Evolutionary conservation across 2,113 vertebrate species (phyloP), one percentile per base, ranked within the genome.

Genomic region (Channa argus): DNA sequence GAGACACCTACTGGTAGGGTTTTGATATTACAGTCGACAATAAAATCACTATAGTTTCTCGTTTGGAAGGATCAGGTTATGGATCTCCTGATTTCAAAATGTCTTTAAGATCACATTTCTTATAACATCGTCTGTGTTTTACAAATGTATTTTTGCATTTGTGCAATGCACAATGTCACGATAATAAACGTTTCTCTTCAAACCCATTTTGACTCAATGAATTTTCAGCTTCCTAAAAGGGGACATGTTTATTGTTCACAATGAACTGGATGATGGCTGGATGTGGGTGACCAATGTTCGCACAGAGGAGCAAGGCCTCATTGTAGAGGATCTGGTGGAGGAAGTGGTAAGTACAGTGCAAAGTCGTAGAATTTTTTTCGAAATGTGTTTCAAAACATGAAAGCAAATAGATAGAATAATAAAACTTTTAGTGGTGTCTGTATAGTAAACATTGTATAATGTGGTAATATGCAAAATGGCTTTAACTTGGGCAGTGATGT

Each of bases 221-320:
- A 1, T 87, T 74, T 84, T 58, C 90, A 98, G 97, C 95, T 99
- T 99, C 92, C 95, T 99, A 87, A 99, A 99, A 96, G 98, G 97
- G 91, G 98, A 99, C 89, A 99, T 99, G 97, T 99, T 99, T 93
- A 99, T 99, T 92, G 98, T 99, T 92, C 98, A 98, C 92, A 99
- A 99, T 6, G 97, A 98, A 90, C 94, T 98, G 92, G 98, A 99
- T 71, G 98, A 99, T 90, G 98, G 98, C 76, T 99, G 98, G 98
- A 98, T 99, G 97, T 99, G 98, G 98, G 98, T 98, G 80, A 96
- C 96, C 84, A 99, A 99, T 56, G 95, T 99, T 37, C 94, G 98
- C 66, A 99, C 97, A 53, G 97, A 98, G 89, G 98, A 99, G 71
- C 97, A 99, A 89, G 98, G 98, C 71, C 97, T 99, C 82, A 99